These are phyloP conservation scores for Apaloderma vittatum DNA, from an alignment of 2,113 vertebrate genomes.

Conservation along the genomic window DNA sequence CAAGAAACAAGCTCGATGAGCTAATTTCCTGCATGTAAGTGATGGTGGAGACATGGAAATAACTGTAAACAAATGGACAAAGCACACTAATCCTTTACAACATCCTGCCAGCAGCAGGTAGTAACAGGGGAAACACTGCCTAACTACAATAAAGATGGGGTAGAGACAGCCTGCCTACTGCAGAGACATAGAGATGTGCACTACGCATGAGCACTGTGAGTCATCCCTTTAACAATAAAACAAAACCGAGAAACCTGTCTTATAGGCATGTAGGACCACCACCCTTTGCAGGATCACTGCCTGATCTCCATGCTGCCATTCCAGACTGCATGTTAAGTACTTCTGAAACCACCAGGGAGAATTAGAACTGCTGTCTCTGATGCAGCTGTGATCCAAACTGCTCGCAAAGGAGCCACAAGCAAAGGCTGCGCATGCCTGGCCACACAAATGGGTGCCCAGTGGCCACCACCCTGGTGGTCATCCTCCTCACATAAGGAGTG, in stretches of 20 bases:
- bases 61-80: background rate
- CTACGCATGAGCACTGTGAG: background rate
- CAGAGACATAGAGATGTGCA: background rate
- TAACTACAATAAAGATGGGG: background rate
- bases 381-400: fast-evolving
- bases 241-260: background rate
- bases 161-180: background rate
- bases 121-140: background rate
- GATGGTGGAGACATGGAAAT: background rate
- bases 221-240: background rate
- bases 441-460: fast-evolving
- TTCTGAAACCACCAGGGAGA: background rate
- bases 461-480: background rate
- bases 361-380: background rate
- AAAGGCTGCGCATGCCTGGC: background rate
- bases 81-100: background rate
- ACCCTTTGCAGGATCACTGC: background rate
- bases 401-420: background rate
- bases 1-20: background rate
- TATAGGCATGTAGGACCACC: background rate
- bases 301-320: background rate
- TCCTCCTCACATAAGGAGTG: background rate
- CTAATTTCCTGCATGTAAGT: background rate
- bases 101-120: background rate
- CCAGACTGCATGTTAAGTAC: background rate